These are phyloP conservation scores for Sebastiscus tertius DNA, from an alignment of 2,797 vertebrate species.

Conservation along the genomic window DNA sequence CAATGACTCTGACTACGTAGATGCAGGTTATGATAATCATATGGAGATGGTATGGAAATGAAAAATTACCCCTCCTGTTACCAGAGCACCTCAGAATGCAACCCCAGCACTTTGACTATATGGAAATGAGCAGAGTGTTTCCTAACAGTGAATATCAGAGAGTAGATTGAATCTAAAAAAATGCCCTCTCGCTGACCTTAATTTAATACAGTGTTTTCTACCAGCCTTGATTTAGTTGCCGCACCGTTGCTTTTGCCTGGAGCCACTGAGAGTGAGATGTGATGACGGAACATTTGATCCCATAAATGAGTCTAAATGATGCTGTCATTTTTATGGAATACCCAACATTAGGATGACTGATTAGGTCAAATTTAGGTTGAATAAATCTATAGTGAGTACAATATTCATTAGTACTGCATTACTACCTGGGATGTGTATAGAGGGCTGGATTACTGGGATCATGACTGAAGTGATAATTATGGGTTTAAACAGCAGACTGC, in stretches of 20 bases:
- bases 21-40: constrained; percentile 52
- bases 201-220: constrained; percentile 21
- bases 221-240: constrained; percentile 51
- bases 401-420: not conserved
- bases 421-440: not conserved
- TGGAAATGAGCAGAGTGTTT: constrained; percentile 53
- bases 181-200: constrained; percentile 50
- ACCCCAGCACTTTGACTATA: constrained; percentile 41
- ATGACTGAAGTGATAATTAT: not conserved
- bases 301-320: constrained; percentile 48
- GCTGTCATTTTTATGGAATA: constrained; percentile 38
- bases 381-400: constrained; percentile 3
- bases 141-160: constrained; percentile 34
- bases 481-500: not conserved
- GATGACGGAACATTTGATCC: constrained; percentile 46
- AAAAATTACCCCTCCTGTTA: constrained; percentile 48
- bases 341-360: constrained; percentile 43
- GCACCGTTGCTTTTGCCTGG: constrained; percentile 20
- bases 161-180: constrained; percentile 33
- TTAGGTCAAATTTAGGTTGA: constrained; percentile 41
- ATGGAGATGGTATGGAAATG: constrained; percentile 68
- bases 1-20: constrained; percentile 7
- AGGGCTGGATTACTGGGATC: not conserved
- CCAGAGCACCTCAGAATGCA: constrained; percentile 29
- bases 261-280: constrained; percentile 32